Evolutionary conservation across 2,797 vertebrate genomes (phyloP).

Genomic region (Microctenopoma steveboyesi): DNA sequence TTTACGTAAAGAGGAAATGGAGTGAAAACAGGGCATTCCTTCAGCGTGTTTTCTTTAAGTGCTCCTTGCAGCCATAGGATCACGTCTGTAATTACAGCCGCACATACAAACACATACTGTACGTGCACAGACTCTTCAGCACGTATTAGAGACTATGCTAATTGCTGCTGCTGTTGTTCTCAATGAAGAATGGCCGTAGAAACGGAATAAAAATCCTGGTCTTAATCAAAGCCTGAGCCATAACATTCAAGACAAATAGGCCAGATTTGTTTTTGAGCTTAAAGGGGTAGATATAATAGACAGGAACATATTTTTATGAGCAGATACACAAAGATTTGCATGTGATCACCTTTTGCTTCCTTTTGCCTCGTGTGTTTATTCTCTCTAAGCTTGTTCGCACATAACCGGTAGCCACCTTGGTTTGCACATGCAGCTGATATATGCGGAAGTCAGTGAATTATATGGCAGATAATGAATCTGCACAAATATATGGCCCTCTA

Average conservation of each 20-base stretch:
- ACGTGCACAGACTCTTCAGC: slow-evolving; percentile 15
- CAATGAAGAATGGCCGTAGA: slow-evolving; percentile 72
- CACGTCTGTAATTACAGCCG: slow-evolving; percentile 50
- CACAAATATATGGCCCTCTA: slow-evolving; percentile 39
- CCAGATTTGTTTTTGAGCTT: slow-evolving; percentile 60
- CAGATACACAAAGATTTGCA: slow-evolving; percentile 34
- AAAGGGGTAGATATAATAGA: slow-evolving; percentile 32
- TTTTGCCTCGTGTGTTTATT: slow-evolving; percentile 23
- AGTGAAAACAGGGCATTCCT: slow-evolving; percentile 59
- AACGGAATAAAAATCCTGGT: slow-evolving; percentile 72
- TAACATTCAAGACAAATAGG: slow-evolving; percentile 65
- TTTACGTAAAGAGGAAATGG: slow-evolving; percentile 42
- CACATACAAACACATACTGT: slow-evolving; percentile 25
- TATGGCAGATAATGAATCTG: slow-evolving; percentile 49
- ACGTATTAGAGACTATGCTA: slow-evolving; percentile 41
- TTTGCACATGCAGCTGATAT: slow-evolving; percentile 41
- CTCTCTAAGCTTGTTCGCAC: slow-evolving; percentile 45
- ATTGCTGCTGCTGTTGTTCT: slow-evolving; percentile 61
- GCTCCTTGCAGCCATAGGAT: slow-evolving; percentile 40
- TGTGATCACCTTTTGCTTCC: slow-evolving; percentile 20
- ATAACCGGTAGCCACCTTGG: slow-evolving; percentile 42
- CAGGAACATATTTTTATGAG: slow-evolving; percentile 32
- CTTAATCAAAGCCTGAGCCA: slow-evolving; percentile 74
- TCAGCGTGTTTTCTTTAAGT: slow-evolving; percentile 55
- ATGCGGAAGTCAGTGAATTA: slow-evolving; percentile 45